These are phyloP conservation scores for Crocallis elinguaria DNA, from an alignment of 2,888 invertebrate genomes.

Conservation along the genomic window DNA sequence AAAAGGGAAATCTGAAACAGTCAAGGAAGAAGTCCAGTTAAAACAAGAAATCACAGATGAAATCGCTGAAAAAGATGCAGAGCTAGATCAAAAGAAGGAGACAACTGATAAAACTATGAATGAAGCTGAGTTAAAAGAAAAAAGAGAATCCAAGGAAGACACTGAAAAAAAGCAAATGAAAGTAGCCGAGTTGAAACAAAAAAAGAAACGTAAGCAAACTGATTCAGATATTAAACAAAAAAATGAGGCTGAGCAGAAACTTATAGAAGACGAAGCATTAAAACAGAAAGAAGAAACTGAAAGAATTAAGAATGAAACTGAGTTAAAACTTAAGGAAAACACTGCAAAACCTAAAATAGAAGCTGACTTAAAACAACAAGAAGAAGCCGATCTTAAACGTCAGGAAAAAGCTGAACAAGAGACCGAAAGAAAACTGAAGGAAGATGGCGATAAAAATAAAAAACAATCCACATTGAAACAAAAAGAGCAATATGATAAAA, in stretches of 20 bases:
- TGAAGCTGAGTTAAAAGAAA: slow-evolving; percentile 9
- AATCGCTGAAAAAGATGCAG: slow-evolving; percentile 12
- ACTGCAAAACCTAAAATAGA: too few species aligned
- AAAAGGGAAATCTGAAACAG: slow-evolving; percentile 6
- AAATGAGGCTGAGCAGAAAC: slow-evolving; percentile 16
- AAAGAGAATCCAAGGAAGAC: too few species aligned
- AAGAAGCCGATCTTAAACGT: not conserved
- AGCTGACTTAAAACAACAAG: not conserved
- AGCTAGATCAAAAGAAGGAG: slow-evolving; percentile 8
- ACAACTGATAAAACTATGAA: not conserved
- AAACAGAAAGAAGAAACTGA: slow-evolving; percentile 19
- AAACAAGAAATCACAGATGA: not conserved
- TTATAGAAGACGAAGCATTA: not conserved
- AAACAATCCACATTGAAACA: not conserved
- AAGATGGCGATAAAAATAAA: slow-evolving; percentile 2
- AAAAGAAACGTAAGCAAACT: slow-evolving; percentile 22
- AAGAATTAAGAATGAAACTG: not conserved
- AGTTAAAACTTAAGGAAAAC: too few species aligned
- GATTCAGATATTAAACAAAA: slow-evolving; percentile 11
- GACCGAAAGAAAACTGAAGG: not conserved
- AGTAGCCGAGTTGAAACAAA: slow-evolving; percentile 4
- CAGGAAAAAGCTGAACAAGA: too few species aligned
- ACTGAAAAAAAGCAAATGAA: not conserved
- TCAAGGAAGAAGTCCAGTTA: not conserved
- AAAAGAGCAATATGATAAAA: not conserved